Evolutionary conservation across 2,113 vertebrate genomes (phyloP), one percentile per base, ranked within the genome.

Genomic region (Caranx ignobilis): DNA sequence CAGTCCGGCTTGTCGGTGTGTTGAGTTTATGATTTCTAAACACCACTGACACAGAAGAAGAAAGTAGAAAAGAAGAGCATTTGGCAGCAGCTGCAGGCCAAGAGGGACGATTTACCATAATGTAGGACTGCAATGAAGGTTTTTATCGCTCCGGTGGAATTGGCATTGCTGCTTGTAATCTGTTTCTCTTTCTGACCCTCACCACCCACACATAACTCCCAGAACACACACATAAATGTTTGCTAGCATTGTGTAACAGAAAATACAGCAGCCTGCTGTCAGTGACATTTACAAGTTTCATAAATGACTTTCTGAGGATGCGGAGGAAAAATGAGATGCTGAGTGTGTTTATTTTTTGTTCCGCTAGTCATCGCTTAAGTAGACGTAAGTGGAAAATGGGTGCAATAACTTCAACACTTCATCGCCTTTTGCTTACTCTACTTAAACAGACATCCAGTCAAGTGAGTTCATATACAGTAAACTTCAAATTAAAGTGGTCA

Each of bases 21-120:
- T 48, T 70, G 88, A 86, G 61, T 88, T 83, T 82, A 78, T 83
- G 82, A 90, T 88, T 89, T 86, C 75, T 80, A 71, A 83, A 83
- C 56, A 57, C 41, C 75, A 61, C 81, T 72, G 65, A 83, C 69
- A 35, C 71, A 75, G 73, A 77, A 81, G 85, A 88, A 60, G 67
- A 74, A 73, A 75, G 61, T 50, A 73, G 56, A 75, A 66, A 77
- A 77, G 66, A 79, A 18, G 75, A 79, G 19, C 11, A 11, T 55
- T 80, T 89, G 87, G 83, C 81, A 81, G 56, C 32, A 75, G 81
- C 59, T 34, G 50, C 19, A n/a, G 35, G 63, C 67, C 59, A 26
- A 84, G 37, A 56, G 43, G 60, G 73, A 79, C 57, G 61, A 74
- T 89, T 89, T 84, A 89, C 66, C 71, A 57, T 83, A 63, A 87